Evolutionary conservation across 2,888 invertebrate species (phyloP), one percentile per base, ranked within the genome.

Genomic region (Chrysolina oricalcia): DNA sequence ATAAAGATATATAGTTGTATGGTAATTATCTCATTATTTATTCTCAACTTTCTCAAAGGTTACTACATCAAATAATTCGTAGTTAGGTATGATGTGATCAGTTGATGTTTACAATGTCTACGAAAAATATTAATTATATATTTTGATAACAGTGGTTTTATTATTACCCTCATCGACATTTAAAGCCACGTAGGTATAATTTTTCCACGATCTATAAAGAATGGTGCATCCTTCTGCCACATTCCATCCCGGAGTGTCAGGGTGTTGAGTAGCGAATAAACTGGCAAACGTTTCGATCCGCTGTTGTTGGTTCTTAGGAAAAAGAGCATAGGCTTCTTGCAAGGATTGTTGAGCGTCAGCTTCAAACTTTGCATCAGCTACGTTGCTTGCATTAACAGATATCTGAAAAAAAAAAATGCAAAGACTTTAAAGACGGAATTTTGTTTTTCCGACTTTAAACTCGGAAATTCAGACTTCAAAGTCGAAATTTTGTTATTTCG

Each of bases 401-500:
- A 70, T 62, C 70, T 70, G 40, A 41, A 56, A 21, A n/a, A 17
- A 35, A 27, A 23, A 70, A 40, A 70, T n/a, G n/a, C n/a, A n/a
- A n/a, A n/a, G n/a, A n/a, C n/a, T n/a, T n/a, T n/a, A n/a, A n/a
- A n/a, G n/a, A n/a, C n/a, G n/a, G n/a, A n/a, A n/a, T n/a, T n/a
- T n/a, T n/a, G n/a, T n/a, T n/a, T n/a, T n/a, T n/a, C n/a, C n/a
- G n/a, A n/a, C n/a, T n/a, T n/a, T n/a, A n/a, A n/a, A n/a, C n/a
- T n/a, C n/a, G n/a, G n/a, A n/a, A n/a, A n/a, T n/a, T n/a, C n/a
- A n/a, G n/a, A n/a, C n/a, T n/a, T n/a, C n/a, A n/a, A n/a, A n/a
- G n/a, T n/a, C n/a, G n/a, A n/a, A n/a, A n/a, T n/a, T n/a, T n/a
- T n/a, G n/a, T n/a, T n/a, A n/a, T n/a, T n/a, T n/a, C n/a, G n/a